Evolutionary conservation across 2,113 vertebrate species (phyloP), one percentile per base, ranked within the genome.

Genomic region (Philantomba maxwellii): DNA sequence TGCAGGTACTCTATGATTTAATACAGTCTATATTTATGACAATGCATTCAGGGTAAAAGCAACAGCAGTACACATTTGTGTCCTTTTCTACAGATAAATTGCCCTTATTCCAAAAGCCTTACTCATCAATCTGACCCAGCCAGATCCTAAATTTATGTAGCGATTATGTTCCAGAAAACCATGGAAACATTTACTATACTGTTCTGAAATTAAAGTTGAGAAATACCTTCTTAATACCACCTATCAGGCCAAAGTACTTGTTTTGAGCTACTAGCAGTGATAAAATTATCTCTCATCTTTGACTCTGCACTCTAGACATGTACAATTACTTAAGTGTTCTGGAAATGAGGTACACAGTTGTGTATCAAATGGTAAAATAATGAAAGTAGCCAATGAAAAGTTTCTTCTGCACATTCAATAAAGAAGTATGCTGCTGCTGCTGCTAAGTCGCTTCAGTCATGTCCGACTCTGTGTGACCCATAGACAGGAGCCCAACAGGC

Each of bases 301-400:
- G 36, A 77, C 33, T 84, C 21, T 80, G 14, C 80, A 39, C 6
- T 84, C 45, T 93, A 93, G 57, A 94, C 43, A 45, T 62, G 25
- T 39, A 58, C 23, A 90, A 0, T 96, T 75, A 93, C 51, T 94
- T 81, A 47, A 47, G 26, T 93, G 36, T 89, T 58, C 89, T 97
- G 53, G 84, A 93, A 93, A 81, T 28, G 30, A 93, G 7, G 47
- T 81, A 57, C 14, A 85, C 78, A 80, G 91, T 93, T 75, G 2
- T 94, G 2, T 93, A 47, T 96, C 36, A 87, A 28, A 75, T 86
- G 30, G 19, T 91, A 70, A 97, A 90, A 45, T 87, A 87, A 88
- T 77, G 58, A 88, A 97, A 85, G 55, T 28, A 89, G 10, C 17
- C 33, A 53, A 11, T 92, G 64, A 88, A 88, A 95, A 73, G 25